These are phyloP conservation scores for Sesia apiformis DNA, from an alignment of 2,888 invertebrate genomes.

Conservation along the genomic window DNA sequence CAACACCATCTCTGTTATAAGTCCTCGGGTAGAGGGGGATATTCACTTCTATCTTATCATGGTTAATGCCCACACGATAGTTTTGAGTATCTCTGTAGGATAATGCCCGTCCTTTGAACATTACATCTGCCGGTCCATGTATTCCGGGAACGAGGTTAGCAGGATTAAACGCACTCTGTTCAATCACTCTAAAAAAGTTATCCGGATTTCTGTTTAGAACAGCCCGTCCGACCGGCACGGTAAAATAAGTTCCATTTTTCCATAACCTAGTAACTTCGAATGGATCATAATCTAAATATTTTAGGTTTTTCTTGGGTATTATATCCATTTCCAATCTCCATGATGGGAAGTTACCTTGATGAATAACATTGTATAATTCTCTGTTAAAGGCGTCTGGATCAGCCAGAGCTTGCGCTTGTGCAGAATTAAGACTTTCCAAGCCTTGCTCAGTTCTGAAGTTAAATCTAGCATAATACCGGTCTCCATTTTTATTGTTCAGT, in stretches of 20 bases:
- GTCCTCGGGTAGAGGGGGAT: constrained; percentile 83
- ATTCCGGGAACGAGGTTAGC: constrained; percentile 88
- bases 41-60: constrained; percentile 89
- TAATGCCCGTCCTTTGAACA: constrained; percentile 85
- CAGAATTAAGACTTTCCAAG: constrained; percentile 80
- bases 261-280: constrained; percentile 91
- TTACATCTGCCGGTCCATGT: constrained; percentile 87
- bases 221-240: constrained; percentile 85
- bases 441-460: constrained; percentile 93
- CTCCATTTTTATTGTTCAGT: constrained; percentile 82
- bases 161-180: constrained; percentile 88
- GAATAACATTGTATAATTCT: constrained; percentile 92
- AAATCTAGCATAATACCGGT: constrained; percentile 87
- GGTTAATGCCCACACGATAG: constrained; percentile 88
- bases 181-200: constrained; percentile 89
- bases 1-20: constrained; percentile 87
- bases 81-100: constrained; percentile 87
- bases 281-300: constrained; percentile 82
- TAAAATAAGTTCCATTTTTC: constrained; percentile 84
- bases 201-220: constrained; percentile 85
- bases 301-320: constrained; percentile 85
- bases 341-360: constrained; percentile 76
- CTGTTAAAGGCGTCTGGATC: constrained; percentile 90
- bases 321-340: constrained; percentile 85
- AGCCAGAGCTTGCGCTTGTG: constrained; percentile 78